These are phyloP conservation scores for Esox lucius DNA, from an alignment of 2,797 vertebrate genomes.

Conservation along the genomic window DNA sequence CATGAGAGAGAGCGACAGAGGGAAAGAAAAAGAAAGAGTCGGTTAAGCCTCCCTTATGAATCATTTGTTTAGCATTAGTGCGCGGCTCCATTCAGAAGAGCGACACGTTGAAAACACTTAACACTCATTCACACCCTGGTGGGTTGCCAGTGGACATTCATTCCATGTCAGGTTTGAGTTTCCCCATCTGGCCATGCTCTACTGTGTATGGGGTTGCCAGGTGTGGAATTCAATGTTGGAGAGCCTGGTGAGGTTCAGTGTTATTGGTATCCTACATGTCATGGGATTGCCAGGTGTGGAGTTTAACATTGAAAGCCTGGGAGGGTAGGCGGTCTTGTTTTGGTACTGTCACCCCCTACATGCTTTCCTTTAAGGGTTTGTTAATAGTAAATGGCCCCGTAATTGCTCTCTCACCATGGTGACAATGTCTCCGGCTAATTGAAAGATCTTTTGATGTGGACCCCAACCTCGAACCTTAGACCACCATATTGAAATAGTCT, in stretches of 20 bases:
- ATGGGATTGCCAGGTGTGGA: no score
- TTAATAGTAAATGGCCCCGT: slow-evolving; percentile 59
- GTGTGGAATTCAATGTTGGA: not conserved
- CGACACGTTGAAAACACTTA: slow-evolving; percentile 28
- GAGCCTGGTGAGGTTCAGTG: slow-evolving; percentile 28
- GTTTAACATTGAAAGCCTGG: no score
- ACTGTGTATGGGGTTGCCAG: slow-evolving; percentile 30
- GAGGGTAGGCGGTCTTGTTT: not conserved
- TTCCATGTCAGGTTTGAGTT: slow-evolving; percentile 16
- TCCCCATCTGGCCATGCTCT: slow-evolving; percentile 34
- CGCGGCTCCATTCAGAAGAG: slow-evolving; percentile 33
- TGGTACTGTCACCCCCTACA: slow-evolving; percentile 49
- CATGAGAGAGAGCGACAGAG: slow-evolving; percentile 10
- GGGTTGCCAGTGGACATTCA: slow-evolving; percentile 4
- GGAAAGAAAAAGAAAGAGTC: slow-evolving; percentile 7
- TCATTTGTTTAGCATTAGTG: slow-evolving; percentile 46
- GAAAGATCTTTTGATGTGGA: slow-evolving; percentile 42
- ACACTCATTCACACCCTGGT: slow-evolving; percentile 26
- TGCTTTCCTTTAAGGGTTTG: slow-evolving; percentile 42
- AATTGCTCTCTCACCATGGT: slow-evolving; percentile 56
- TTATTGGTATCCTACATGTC: slow-evolving; percentile 5
- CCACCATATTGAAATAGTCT: no score
- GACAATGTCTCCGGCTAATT: slow-evolving; percentile 26
- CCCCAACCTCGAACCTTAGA: slow-evolving; percentile 28
- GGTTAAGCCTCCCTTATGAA: slow-evolving; percentile 44